Evolutionary conservation across 1,140 invertebrate genomes (phyloP).

Genomic region (Tenebrio molitor): DNA sequence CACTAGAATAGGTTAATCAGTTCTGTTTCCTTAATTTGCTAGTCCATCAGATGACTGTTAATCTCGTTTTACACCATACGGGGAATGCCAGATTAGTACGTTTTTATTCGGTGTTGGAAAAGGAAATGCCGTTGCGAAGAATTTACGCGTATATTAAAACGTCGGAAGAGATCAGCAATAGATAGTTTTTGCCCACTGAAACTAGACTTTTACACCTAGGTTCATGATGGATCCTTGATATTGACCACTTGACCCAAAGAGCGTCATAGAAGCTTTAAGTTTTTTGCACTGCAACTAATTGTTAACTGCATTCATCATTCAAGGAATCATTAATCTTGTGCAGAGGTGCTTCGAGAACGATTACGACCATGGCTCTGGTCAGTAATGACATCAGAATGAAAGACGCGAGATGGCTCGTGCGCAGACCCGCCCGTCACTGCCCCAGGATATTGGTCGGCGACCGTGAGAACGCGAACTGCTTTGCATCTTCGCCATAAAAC

Average conservation of each 20-base stretch:
- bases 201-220: no score
- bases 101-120: neutral
- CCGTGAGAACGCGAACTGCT: conserved; percentile 44
- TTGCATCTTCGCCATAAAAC: conserved; percentile 40
- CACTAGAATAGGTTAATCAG: neutral
- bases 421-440: conserved; percentile 45
- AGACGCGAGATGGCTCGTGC: conserved; percentile 42
- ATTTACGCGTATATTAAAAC: neutral
- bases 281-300: conserved; percentile 4
- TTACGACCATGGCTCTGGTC: conserved; percentile 20
- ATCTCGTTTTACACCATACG: neutral
- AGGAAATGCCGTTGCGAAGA: neutral
- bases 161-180: no score
- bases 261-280: neutral
- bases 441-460: conserved; percentile 42
- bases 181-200: no score
- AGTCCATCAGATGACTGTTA: neutral
- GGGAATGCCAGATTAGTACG: no score
- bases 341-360: conserved; percentile 13
- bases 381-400: conserved; percentile 31
- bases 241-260: conserved; percentile 7
- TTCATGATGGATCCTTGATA: conserved; percentile 2
- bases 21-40: no score
- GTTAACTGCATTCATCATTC: conserved; percentile 17
- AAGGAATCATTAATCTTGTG: conserved; percentile 24